Evolutionary conservation across 2,113 vertebrate genomes (phyloP).

Genomic region (Hippocampus guttulatus): DNA sequence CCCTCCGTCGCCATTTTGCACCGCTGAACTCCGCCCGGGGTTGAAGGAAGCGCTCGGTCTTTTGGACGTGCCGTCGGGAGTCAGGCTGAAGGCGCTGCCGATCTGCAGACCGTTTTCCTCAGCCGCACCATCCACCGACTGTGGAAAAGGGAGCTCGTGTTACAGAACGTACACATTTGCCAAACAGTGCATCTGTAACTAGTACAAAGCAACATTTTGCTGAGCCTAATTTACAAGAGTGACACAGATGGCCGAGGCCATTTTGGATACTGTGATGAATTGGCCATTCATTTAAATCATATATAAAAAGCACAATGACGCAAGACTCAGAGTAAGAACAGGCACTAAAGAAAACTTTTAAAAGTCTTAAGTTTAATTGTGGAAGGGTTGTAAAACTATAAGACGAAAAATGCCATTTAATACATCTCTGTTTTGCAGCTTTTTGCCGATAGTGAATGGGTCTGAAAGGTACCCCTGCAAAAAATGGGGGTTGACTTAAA

Average conservation of each 20-base stretch:
- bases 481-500: neutral
- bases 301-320: no score
- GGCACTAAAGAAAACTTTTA: no score
- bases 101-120: slow-evolving; percentile 89
- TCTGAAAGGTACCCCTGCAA: neutral
- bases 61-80: slow-evolving; percentile 63
- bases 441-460: neutral
- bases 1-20: slow-evolving; percentile 91
- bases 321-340: no score
- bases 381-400: no score
- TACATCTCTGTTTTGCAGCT: neutral
- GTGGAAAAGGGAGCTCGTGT: neutral
- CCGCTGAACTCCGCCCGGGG: slow-evolving; percentile 84
- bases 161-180: neutral
- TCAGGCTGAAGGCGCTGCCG: slow-evolving; percentile 86
- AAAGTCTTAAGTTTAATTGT: no score
- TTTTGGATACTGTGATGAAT: no score
- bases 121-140: slow-evolving; percentile 48
- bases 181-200: neutral
- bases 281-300: no score
- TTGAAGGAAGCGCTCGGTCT: slow-evolving; percentile 80
- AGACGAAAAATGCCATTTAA: no score
- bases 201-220: no score
- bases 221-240: no score
- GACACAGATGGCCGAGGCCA: no score